Conservation (phyloP, 2,797 vertebrate genomes). For the Thaleichthys pacificus region DNA sequence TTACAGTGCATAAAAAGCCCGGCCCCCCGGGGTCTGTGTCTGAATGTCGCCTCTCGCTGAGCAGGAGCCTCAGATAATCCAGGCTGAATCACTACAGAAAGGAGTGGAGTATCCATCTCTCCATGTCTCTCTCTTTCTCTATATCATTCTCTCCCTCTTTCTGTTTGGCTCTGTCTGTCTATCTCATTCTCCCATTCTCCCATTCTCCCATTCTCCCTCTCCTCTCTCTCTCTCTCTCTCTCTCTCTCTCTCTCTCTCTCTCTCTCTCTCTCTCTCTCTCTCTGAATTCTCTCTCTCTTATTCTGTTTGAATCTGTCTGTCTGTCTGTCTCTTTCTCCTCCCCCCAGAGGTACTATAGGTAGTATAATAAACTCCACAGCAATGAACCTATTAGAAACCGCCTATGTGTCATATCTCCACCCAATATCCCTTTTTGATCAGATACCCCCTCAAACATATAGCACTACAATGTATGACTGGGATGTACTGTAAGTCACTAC, state of each 20-base stretch:
- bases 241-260: not conserved
- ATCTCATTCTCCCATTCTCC: not conserved
- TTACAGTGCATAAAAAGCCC: slow-evolving; percentile 13
- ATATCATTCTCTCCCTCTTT: not conserved
- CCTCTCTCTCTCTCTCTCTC: not conserved
- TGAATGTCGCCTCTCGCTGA: slow-evolving; percentile 12
- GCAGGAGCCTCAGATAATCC: slow-evolving; percentile 3
- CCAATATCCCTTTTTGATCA: too few relatives aligned
- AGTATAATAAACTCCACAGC: not conserved
- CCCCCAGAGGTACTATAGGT: not conserved
- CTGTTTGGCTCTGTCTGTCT: not conserved
- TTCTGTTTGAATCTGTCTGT: not conserved
- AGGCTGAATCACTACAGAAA: slow-evolving; percentile 12
- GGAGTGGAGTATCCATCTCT: not conserved
- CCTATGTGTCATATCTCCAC: too few relatives aligned
- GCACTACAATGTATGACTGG: not conserved
- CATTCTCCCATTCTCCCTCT: not conserved
- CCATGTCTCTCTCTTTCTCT: not conserved
- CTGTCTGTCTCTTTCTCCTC: too few relatives aligned
- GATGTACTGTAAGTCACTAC: not conserved
- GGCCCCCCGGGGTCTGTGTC: slow-evolving; percentile 9
- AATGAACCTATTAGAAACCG: not conserved
- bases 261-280: not conserved
- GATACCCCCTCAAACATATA: too few relatives aligned
- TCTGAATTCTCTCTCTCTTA: not conserved